Base-by-base conservation (phyloP, 2,797 vertebrate species). In the Pteronotus mesoamericanus region DNA sequence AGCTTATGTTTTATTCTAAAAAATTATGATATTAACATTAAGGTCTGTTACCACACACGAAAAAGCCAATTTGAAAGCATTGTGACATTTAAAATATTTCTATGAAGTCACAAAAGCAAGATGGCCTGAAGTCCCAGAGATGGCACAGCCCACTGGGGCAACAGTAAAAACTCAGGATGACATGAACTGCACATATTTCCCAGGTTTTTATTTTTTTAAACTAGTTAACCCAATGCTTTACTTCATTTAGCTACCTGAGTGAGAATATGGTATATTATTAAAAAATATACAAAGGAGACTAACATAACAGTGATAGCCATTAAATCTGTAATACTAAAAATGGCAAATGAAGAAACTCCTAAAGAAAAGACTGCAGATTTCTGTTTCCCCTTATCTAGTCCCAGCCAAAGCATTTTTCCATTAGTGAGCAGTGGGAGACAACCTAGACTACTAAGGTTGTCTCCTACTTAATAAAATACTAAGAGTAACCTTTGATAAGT, bases 1-100 rank as follows among this genome's bases (percentile, higher is more conserved):
- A 77, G 53, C 46, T 82, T 42, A 26, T 44, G 29, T 91, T 89
- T 95, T 48, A 88, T 75, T 94, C 42, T 87, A 89, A 94, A 96
- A 93, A 46, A 53, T 75, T 94, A 89, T 66, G 26, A 89, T 57
- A 39, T 91, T 57, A 94, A 90, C 88, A 75, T 11, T 85, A 69
- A 92, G 94, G 48, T 78, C 85, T 59, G 55, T 53, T 93, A 89
- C 21, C 26, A 80, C 3, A 77, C 32, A 82, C n/a, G 44, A 85
- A 37, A 85, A 84, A 64, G 46, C 11, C 79, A 93, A 88, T 9
- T n/a, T 94, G 57, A 74, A 46, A 83, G 32, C 59, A 93, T 75
- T 69, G 26, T 66, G 9, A 59, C 42, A 84, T 85, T 87, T 77
- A 59, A 93, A 48, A 53, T 51, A 79, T 61, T 69, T 59, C 77